phyloP scores from a whole-genome alignment of 2,113 vertebrate genomes.

The Perca flavescens region DNA sequence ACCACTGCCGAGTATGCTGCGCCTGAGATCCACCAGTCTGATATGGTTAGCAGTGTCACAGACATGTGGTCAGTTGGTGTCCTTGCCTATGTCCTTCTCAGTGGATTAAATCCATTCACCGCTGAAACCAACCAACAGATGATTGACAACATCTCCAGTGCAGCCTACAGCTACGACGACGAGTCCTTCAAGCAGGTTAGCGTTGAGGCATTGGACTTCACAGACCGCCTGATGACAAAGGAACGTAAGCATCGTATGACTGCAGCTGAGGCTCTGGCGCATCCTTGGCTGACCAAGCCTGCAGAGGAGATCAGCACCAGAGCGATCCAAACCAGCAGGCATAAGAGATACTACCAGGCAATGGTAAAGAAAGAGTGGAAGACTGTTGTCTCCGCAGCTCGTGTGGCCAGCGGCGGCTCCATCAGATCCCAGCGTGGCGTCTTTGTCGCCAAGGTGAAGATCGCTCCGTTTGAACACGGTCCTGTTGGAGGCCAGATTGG shows the following conservation, averaged over 20 bases:
- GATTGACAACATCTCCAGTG: conserved; percentile 96
- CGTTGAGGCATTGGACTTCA: conserved; percentile 94
- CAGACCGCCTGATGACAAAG: conserved; percentile 94
- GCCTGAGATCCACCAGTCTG: conserved; percentile 97
- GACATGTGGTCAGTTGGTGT: conserved; percentile 99
- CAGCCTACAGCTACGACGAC: conserved; percentile 96
- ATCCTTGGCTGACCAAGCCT: conserved; percentile 91
- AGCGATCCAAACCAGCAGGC: conserved; percentile 90
- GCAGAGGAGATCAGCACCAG: conserved; percentile 89
- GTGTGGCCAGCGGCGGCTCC: conserved; percentile 93
- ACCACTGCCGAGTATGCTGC: conserved; percentile 94
- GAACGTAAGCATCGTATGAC: conserved; percentile 97
- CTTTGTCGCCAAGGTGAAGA: conserved; percentile 94
- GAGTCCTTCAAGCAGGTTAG: conserved; percentile 94
- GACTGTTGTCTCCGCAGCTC: conserved; percentile 93
- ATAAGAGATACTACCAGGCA: conserved; percentile 95
- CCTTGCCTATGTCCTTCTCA: conserved; percentile 92
- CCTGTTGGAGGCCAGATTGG: conserved; percentile 92
- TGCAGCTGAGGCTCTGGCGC: conserved; percentile 92
- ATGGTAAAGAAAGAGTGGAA: conserved; percentile 95
- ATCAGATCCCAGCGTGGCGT: conserved; percentile 94
- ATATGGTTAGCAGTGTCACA: conserved; percentile 93
- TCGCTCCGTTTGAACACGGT: conserved; percentile 96
- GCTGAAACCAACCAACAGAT: conserved; percentile 98
- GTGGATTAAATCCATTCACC: conserved; percentile 95